Evolutionary conservation across 2,797 vertebrate genomes (phyloP), one percentile per base, ranked within the genome.

Genomic region (Hozukius guyotensis): DNA sequence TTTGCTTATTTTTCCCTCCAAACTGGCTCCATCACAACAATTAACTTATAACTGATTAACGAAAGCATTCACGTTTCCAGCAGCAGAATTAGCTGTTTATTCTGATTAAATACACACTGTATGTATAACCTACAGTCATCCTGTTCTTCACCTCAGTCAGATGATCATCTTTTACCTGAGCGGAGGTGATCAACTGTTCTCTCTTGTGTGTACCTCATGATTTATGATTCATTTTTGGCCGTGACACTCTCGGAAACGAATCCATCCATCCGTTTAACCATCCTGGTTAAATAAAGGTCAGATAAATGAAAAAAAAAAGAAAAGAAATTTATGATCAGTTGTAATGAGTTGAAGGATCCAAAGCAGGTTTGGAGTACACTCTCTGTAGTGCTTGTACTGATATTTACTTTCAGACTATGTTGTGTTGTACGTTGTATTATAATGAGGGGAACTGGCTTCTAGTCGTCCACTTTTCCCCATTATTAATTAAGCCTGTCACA

Each of bases 271-370:
- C 4, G 18, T 65, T 65, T 20, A 29, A 31, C 24, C n/a, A 36
- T 12, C 14, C 8, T 31, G 66, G n/a, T 78, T 32, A 27, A 36
- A 55, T 57, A 36, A 72, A 80, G 36, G 36, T 56, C n/a, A 22
- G 34, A 32, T 56, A 25, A 34, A 16, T 57, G 25, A n/a, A n/a
- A n/a, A 59, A 32, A 52, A 31, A 34, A 59, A 18, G 14, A 18
- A 42, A 20, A 52, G 1, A 9, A 55, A 34, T n/a, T 16, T 12
- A 12, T 18, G 25, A 60, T 24, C 5, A 6, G 34, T 5, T 57
- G 27, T 56, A 27, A 62, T 67, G 49, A 75, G 42, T 4, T 36
- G 55, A 46, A 18, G 8, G 24, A 81, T 31, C 36, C 36, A 59
- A 49, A 59, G 24, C 12, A 6, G 4, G 6, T n/a, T 59, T 62